A percentile compares a stretch with the other conserved stretches of the same genome.
Conservation (phyloP, 2,888 invertebrate genomes). For the Erpobdella octoculata region DNA sequence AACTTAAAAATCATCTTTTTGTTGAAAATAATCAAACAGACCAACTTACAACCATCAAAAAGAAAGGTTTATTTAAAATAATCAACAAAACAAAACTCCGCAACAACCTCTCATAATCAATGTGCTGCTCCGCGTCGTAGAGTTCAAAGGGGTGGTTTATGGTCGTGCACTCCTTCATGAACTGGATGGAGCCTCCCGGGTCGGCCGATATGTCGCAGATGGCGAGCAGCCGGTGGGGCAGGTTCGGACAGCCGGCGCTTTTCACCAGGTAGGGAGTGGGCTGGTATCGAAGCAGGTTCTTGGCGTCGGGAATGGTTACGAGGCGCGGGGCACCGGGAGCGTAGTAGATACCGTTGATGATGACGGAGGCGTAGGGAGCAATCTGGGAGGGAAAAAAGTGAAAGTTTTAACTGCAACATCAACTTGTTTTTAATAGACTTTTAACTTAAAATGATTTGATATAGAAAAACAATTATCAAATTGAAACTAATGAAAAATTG, state of each 20-base stretch:
- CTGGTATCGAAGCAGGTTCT: constrained; percentile 72
- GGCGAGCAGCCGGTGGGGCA: constrained; percentile 63
- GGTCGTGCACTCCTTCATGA: constrained; percentile 98
- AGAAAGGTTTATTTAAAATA: neutral
- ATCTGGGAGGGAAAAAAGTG: constrained; percentile 58
- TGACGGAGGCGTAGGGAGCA: constrained; percentile 91
- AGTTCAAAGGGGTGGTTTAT: constrained; percentile 97
- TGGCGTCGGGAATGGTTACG: constrained; percentile 94
- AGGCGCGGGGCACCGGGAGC: constrained; percentile 91
- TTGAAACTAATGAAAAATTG: no score
- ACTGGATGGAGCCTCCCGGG: constrained; percentile 91
- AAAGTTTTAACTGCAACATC: neutral
- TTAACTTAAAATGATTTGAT: no score
- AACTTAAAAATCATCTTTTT: no score
- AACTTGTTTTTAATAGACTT: no score
- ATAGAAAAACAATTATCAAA: no score
- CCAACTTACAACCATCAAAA: neutral
- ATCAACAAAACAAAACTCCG: neutral
- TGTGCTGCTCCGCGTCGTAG: constrained; percentile 97
- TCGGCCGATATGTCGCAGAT: constrained; percentile 99
- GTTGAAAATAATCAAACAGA: neutral
- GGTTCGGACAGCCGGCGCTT: constrained; percentile 31
- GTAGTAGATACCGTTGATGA: constrained; percentile 98
- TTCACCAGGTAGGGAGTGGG: constrained; percentile 57
- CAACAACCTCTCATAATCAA: constrained; percentile 77